Evolutionary conservation across 2,888 invertebrate species (phyloP).

Genomic region (Leptinotarsa peninsularis): DNA sequence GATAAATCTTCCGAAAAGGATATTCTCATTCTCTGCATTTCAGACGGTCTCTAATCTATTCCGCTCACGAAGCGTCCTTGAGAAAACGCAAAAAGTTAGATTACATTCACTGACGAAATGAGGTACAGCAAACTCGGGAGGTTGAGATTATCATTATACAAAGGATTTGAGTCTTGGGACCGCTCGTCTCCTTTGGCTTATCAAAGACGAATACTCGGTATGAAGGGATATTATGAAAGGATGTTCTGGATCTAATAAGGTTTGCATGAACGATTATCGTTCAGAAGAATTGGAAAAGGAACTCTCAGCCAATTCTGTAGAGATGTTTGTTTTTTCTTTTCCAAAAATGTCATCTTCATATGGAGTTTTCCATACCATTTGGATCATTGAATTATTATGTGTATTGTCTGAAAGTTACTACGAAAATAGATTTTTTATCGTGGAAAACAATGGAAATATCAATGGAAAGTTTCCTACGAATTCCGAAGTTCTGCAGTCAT

Average conservation of each 20-base stretch:
- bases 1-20: slow-evolving; percentile 18
- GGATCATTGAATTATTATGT: too few species aligned
- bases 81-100: slow-evolving; percentile 51
- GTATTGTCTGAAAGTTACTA: too few species aligned
- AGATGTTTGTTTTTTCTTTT: too few species aligned
- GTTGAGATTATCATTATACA: slow-evolving; percentile 57
- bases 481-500: too few species aligned
- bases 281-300: neutral
- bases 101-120: slow-evolving; percentile 56
- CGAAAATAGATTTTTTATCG: too few species aligned
- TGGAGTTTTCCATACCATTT: too few species aligned
- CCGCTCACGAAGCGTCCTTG: slow-evolving; percentile 27
- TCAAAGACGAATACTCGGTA: slow-evolving; percentile 47
- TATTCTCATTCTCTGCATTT: slow-evolving; percentile 7
- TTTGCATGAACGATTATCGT: slow-evolving; percentile 57
- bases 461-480: too few species aligned
- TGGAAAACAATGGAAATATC: too few species aligned
- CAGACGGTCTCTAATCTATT: slow-evolving; percentile 21
- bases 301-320: too few species aligned
- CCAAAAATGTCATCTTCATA: too few species aligned
- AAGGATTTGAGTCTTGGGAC: slow-evolving; percentile 45
- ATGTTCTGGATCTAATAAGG: slow-evolving; percentile 12
- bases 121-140: slow-evolving; percentile 47
- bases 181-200: slow-evolving; percentile 27
- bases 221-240: slow-evolving; percentile 49